Percentiles rank a stretch among this genome's conserved stretches.
Evolutionary conservation across 1,140 invertebrate genomes (phyloP).

Genomic region (Ips nitidus): DNA sequence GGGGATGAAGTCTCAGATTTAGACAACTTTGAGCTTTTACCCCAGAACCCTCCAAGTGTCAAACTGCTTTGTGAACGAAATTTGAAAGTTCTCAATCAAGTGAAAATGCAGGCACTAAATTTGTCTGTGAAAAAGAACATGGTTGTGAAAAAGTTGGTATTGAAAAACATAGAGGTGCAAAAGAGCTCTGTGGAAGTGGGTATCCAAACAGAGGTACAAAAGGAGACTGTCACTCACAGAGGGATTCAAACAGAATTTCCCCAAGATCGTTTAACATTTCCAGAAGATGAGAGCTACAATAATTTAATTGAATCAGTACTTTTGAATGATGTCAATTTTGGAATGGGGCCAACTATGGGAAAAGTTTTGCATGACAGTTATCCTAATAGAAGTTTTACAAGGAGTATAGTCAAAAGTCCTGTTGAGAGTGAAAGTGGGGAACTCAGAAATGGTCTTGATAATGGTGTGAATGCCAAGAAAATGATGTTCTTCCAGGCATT

Average conservation of each 20-base stretch:
- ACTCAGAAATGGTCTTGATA: neutral
- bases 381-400: too few species aligned
- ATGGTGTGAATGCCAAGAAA: conserved; percentile 5
- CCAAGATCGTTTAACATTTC: neutral
- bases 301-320: neutral
- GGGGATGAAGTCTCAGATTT: too few species aligned
- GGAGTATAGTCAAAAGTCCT: too few species aligned
- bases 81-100: conserved; percentile 25
- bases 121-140: conserved; percentile 16
- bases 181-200: neutral
- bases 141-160: too few species aligned
- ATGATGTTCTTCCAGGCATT: conserved; percentile 30
- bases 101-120: conserved; percentile 33
- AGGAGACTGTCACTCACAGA: neutral
- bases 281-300: neutral
- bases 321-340: conserved; percentile 20
- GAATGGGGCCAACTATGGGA: conserved; percentile 7
- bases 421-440: too few species aligned
- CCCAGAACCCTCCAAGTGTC: too few species aligned
- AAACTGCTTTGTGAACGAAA: neutral
- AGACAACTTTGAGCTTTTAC: too few species aligned
- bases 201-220: conserved; percentile 9
- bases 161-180: too few species aligned
- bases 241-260: conserved; percentile 11
- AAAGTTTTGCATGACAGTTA: too few species aligned